Conservation (phyloP, 2,797 vertebrate species). For the Xenopus petersii region DNA sequence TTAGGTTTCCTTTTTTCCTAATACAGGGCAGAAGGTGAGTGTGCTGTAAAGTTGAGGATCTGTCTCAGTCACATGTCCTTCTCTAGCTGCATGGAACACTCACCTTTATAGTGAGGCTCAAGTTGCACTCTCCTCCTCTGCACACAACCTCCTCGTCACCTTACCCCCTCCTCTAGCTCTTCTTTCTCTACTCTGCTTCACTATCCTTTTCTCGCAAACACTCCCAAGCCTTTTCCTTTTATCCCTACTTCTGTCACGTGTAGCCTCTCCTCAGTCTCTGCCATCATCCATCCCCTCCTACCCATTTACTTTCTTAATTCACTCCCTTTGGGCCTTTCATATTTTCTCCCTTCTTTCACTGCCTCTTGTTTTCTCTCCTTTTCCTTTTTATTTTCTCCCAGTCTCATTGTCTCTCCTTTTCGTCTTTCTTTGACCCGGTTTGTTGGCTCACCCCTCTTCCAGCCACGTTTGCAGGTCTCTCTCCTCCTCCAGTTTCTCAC, state of each 20-base stretch:
- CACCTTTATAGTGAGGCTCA: constrained; percentile 16
- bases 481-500: constrained; percentile 31
- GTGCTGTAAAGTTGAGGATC: background rate
- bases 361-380: background rate
- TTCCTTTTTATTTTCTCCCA: background rate
- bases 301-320: background rate
- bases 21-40: background rate
- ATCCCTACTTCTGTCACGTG: background rate
- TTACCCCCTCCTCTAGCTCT: background rate
- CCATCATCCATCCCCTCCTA: background rate
- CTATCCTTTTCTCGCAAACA: background rate
- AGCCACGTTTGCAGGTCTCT: constrained; percentile 49
- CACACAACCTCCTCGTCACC: constrained; percentile 42
- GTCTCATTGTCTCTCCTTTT: constrained; percentile 4
- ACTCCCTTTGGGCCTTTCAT: background rate
- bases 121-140: constrained; percentile 12
- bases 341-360: background rate
- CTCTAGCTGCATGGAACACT: background rate
- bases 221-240: background rate
- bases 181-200: background rate
- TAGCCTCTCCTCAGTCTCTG: background rate
- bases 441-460: constrained; percentile 29
- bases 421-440: constrained; percentile 16
- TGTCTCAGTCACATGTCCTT: background rate
- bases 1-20: background rate